Conservation (phyloP, 1,140 invertebrate species). For the Drosophila murphyi region DNA sequence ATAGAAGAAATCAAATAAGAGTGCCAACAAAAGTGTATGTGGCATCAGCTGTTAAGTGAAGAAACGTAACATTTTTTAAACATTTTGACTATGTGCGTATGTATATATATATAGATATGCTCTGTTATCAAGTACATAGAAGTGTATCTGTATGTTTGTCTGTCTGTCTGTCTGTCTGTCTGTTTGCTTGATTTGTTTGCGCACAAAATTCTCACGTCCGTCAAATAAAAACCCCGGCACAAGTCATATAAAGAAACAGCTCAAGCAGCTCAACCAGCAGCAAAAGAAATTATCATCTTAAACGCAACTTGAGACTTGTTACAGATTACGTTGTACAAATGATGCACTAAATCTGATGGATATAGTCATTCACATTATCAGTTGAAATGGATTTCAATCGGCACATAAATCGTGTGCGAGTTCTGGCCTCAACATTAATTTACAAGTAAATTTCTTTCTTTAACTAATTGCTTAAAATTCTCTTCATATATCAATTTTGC, state of each 20-base stretch:
- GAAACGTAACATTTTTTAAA: conserved; percentile 53
- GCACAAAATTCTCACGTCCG: conserved; percentile 78
- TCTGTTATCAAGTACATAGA: conserved; percentile 62
- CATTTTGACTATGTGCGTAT: conserved; percentile 18
- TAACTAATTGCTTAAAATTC: too few relatives aligned
- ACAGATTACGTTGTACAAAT: conserved; percentile 20
- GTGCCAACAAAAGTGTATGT: conserved; percentile 54
- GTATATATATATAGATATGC: conserved; percentile 56
- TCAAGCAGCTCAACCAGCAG: neutral
- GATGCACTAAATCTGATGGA: neutral
- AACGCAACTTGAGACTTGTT: neutral
- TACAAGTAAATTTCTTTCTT: too few relatives aligned
- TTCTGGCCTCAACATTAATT: too few relatives aligned
- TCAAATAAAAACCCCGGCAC: conserved; percentile 54
- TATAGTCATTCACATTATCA: neutral
- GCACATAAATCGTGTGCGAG: neutral
- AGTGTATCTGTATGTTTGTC: conserved; percentile 19
- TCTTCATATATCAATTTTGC: too few relatives aligned
- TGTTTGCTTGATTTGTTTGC: conserved; percentile 59
- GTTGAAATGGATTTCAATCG: neutral
- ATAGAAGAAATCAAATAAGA: conserved; percentile 46
- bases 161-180: conserved; percentile 33
- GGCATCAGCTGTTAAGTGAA: conserved; percentile 66
- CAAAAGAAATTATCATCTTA: conserved; percentile 51
- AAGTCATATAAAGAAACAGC: conserved; percentile 32